Evolutionary conservation across 2,797 vertebrate species (phyloP).

Genomic region (Brachyalestes nurse): DNA sequence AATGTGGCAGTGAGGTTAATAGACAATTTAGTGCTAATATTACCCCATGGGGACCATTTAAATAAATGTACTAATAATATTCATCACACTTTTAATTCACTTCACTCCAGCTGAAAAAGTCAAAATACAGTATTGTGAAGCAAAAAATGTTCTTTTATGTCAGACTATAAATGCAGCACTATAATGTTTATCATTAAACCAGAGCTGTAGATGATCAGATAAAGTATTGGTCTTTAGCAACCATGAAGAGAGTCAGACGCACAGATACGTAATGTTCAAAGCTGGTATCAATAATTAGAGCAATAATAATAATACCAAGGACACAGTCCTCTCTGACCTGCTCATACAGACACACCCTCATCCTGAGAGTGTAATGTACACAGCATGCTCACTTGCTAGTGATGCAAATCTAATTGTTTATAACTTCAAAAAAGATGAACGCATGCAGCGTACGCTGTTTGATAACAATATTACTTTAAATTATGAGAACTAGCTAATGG

Average conservation of each 20-base stretch:
- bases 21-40: too few relatives aligned
- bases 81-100: neutral
- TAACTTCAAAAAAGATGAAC: neutral
- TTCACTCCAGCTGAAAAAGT: neutral
- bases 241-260: neutral
- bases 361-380: neutral
- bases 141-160: neutral
- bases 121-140: neutral
- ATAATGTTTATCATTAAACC: neutral
- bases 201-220: neutral
- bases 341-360: conserved; percentile 1
- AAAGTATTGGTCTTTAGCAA: neutral
- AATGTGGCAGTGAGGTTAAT: neutral
- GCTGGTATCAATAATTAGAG: conserved; percentile 11
- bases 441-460: neutral
- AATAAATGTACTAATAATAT: neutral
- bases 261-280: neutral
- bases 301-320: conserved; percentile 12
- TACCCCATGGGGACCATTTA: too few relatives aligned
- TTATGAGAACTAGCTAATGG: neutral
- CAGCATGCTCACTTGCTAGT: neutral
- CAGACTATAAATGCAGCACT: neutral
- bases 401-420: neutral
- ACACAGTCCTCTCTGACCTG: neutral
- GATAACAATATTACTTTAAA: neutral